phyloP scores from a whole-genome alignment of 2,113 vertebrate genomes.

The Hassar affinis region DNA sequence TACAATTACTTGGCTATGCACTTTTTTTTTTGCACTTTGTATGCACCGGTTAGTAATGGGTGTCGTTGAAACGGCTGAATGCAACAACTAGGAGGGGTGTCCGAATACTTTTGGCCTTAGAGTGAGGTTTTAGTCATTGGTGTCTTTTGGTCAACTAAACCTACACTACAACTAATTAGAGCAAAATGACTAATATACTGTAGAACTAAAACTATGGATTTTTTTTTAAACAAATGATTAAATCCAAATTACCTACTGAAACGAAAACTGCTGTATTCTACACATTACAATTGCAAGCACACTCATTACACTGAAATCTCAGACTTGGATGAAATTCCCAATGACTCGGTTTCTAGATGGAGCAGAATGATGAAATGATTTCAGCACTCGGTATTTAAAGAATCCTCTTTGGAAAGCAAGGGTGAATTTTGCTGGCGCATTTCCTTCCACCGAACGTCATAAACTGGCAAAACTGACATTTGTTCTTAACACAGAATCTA shows the following conservation, averaged over 20 bases:
- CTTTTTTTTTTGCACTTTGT: neutral
- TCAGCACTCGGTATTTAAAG: slow-evolving; percentile 3
- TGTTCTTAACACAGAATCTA: neutral
- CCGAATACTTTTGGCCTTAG: neutral
- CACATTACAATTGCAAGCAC: neutral
- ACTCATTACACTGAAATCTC: neutral
- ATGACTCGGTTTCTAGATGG: neutral
- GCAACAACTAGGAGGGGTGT: neutral
- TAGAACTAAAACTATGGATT: neutral
- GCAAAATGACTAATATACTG: neutral
- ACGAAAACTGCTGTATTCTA: neutral
- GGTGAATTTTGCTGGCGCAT: neutral
- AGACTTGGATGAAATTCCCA: neutral
- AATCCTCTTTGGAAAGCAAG: neutral
- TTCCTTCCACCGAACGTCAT: neutral
- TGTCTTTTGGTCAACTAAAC: neutral
- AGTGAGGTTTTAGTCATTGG: neutral
- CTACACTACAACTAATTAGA: neutral
- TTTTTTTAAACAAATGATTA: neutral
- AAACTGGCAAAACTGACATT: neutral
- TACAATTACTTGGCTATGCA: neutral
- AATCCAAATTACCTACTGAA: neutral
- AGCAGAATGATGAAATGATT: slow-evolving; percentile 7
- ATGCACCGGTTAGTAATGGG: no score
- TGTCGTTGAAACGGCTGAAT: neutral